Percentiles rank a stretch among this genome's conserved stretches.
These are phyloP conservation scores for Mugil cephalus DNA, from an alignment of 2,113 vertebrate genomes.

Conservation along the genomic window DNA sequence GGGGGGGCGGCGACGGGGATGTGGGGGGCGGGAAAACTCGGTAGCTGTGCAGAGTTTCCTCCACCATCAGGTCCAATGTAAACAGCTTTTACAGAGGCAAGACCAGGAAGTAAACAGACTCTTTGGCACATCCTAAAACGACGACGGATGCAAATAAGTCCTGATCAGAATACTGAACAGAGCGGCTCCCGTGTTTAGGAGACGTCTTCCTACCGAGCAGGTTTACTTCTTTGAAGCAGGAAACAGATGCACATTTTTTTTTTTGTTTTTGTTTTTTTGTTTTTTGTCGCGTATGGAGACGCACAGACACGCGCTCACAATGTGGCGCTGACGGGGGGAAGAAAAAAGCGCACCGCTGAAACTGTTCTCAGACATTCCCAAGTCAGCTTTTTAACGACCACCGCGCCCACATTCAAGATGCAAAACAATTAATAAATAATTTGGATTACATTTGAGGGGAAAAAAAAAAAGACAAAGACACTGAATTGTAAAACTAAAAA, in stretches of 20 bases:
- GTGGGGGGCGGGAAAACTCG: constrained; percentile 4
- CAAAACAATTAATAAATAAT: constrained; percentile 76
- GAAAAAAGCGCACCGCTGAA: constrained; percentile 61
- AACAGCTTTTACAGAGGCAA: constrained; percentile 76
- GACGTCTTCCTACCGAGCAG: constrained; percentile 29
- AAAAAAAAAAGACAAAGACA: constrained; percentile 42
- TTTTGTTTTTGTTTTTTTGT: too few species aligned
- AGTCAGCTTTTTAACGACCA: constrained; percentile 62
- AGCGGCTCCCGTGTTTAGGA: constrained; percentile 41
- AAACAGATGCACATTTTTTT: constrained; percentile 50
- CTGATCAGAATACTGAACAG: constrained; percentile 34
- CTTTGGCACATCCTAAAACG: constrained; percentile 81
- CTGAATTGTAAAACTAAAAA: constrained; percentile 24
- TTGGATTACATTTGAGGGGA: constrained; percentile 51
- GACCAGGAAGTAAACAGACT: constrained; percentile 77
- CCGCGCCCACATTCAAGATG: constrained; percentile 80
- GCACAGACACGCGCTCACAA: constrained; percentile 31
- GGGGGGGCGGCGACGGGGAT: neutral
- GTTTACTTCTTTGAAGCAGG: constrained; percentile 49
- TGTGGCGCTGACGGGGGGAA: constrained; percentile 17
- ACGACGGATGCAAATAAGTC: constrained; percentile 63
- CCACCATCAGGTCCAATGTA: constrained; percentile 66
- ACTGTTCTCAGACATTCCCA: constrained; percentile 66
- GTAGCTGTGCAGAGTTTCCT: constrained; percentile 61
- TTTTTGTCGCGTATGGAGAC: constrained; percentile 27